These are phyloP conservation scores for Euschistus heros DNA, from an alignment of 1,140 invertebrate genomes.

Conservation along the genomic window DNA sequence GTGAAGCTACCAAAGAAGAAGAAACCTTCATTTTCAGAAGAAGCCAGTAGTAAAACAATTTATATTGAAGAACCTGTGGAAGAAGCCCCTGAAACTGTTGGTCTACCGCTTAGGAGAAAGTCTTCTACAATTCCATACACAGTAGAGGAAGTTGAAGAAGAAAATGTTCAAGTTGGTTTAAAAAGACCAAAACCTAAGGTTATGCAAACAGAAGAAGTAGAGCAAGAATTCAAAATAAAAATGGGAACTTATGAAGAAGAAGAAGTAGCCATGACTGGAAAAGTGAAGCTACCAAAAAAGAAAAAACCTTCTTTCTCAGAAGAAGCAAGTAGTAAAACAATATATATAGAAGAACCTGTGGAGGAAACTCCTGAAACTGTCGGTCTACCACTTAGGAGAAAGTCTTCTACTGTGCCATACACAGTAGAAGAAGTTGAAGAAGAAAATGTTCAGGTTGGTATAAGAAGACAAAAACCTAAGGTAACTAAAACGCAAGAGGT, in stretches of 20 bases:
- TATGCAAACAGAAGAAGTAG: slow-evolving; percentile 67
- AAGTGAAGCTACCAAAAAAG: slow-evolving; percentile 60
- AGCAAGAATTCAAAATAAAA: slow-evolving; percentile 75
- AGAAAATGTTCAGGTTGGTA: slow-evolving; percentile 38
- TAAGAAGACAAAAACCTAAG: slow-evolving; percentile 34
- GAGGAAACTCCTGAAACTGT: slow-evolving; percentile 41
- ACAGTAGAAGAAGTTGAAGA: slow-evolving; percentile 34
- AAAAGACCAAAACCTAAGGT: slow-evolving; percentile 32
- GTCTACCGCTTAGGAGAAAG: slow-evolving; percentile 31
- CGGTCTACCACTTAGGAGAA: slow-evolving; percentile 36
- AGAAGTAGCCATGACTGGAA: slow-evolving; percentile 71
- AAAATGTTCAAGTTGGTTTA: slow-evolving; percentile 40
- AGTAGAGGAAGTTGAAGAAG: slow-evolving; percentile 34
- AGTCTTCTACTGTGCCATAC: slow-evolving; percentile 23
- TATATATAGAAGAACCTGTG: slow-evolving; percentile 50
- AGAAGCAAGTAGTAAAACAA: slow-evolving; percentile 50
- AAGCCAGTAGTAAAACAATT: slow-evolving; percentile 50
- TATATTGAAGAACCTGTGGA: slow-evolving; percentile 48
- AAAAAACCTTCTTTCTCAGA: slow-evolving; percentile 63
- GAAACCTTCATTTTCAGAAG: slow-evolving; percentile 61
- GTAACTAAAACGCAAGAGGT: slow-evolving; percentile 62
- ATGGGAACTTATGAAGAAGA: slow-evolving; percentile 74
- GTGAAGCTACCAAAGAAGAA: slow-evolving; percentile 60
- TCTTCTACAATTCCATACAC: slow-evolving; percentile 30
- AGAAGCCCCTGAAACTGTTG: slow-evolving; percentile 47